A percentile compares a stretch with the other conserved stretches of the same genome.
Evolutionary conservation across 2,797 vertebrate species (phyloP).

Genomic region (Heterohyrax brucei): DNA sequence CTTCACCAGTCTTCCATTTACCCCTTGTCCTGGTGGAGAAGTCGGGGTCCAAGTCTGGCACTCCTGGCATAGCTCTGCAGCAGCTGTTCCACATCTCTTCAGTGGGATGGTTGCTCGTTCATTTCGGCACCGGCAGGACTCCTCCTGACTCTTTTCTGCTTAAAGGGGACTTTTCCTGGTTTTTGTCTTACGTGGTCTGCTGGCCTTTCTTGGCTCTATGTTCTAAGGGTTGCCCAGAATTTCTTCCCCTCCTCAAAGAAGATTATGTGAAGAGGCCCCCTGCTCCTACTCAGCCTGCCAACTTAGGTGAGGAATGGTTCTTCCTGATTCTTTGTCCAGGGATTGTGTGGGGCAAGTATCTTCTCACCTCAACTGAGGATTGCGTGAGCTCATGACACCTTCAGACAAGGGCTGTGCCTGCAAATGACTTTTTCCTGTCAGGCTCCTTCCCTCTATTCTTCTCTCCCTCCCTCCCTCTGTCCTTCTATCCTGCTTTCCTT

Average conservation of each 20-base stretch:
- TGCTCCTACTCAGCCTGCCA: too few species aligned
- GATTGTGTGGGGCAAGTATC: not conserved
- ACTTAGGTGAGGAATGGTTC: not conserved
- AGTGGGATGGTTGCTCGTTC: not conserved
- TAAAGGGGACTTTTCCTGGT: not conserved
- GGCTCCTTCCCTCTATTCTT: not conserved
- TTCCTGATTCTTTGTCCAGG: not conserved
- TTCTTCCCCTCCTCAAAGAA: too few species aligned
- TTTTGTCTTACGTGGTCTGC: too few species aligned
- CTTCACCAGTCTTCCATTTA: too few species aligned
- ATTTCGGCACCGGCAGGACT: not conserved
- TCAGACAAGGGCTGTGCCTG: not conserved
- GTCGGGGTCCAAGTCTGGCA: too few species aligned
- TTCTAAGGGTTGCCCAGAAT: too few species aligned
- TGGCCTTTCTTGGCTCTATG: too few species aligned
- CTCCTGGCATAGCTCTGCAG: too few species aligned
- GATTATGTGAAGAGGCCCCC: too few species aligned
- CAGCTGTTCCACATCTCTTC: not conserved
- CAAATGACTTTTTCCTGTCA: not conserved
- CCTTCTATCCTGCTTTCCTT: too few species aligned
- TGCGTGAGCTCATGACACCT: not conserved
- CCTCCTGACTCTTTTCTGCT: not conserved
- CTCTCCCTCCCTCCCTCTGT: too few species aligned
- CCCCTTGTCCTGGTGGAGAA: too few species aligned
- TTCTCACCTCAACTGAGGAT: not conserved